Base-by-base conservation (phyloP, 1,140 invertebrate genomes). In the Propsilocerus akamusi region DNA sequence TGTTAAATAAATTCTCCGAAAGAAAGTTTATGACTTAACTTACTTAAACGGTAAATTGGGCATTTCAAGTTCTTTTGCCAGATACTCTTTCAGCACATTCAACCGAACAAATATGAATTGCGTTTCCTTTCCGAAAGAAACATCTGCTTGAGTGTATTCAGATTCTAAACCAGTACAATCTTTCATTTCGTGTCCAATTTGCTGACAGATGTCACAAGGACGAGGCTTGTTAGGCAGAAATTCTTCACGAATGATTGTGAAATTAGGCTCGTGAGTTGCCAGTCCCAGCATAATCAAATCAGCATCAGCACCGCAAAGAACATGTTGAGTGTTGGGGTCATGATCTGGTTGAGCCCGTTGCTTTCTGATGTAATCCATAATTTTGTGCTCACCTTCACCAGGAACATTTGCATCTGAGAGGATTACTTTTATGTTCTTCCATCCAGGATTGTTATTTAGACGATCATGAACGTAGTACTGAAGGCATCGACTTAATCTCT, bases 231-330 rank as follows among this genome's bases (percentile, higher is more conserved):
- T 97, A 0, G 94, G 94, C 59, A 96, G 92, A 67, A 99, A 99
- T 70, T 99, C 97, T 71, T 99, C 97, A 22, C 97, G 63, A 58
- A 95, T 92, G 53, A 95, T 94, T 0, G 95, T 99, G 63, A 99
- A 99, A 70, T 99, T 91, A 2, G 90, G 88, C 69, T 99, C 97
- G 66, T 99, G 97, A 0, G 96, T 99, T 1, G 97, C 96, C 20
- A 99, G 70, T 24, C 96, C 97, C 63, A 97, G 70, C 90, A 97
- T 96, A 59, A 97, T 97, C n/a, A 98, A 75, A 76, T 97, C 94
- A 23, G 94, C 91, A 70, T 99, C 97, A 11, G 96, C 96, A 52
- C 97, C 97, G 72, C 94, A 99, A 1, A 99, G 66, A 55, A 93
- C 93, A 68, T 99, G 97, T 53, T 90, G 83, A 0, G 95, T 98